These are phyloP conservation scores for Paguma larvata DNA, from an alignment of 2,797 vertebrate species.

Conservation along the genomic window DNA sequence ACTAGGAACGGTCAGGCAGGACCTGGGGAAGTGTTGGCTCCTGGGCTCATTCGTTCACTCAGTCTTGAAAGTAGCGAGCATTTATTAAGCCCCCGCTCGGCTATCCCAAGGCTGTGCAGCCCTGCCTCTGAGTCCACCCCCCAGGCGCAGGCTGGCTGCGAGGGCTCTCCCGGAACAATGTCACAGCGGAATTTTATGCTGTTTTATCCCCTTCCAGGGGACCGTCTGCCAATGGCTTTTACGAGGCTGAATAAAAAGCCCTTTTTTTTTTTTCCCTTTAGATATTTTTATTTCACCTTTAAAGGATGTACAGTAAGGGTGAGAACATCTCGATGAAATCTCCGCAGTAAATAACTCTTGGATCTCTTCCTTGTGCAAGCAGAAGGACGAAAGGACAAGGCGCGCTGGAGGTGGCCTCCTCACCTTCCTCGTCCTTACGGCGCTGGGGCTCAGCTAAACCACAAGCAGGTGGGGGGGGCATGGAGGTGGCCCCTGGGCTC, in stretches of 20 bases:
- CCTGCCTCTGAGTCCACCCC: neutral
- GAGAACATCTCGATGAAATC: conserved; percentile 67
- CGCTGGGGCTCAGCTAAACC: neutral
- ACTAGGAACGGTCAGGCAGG: neutral
- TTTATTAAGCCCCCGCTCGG: neutral
- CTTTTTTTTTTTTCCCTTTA: conserved; percentile 55
- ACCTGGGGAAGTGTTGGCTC: neutral
- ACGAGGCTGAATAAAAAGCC: conserved; percentile 70
- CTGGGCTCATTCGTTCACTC: neutral
- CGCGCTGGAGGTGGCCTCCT: neutral
- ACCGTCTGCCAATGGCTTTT: conserved; percentile 76
- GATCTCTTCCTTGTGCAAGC: conserved; percentile 5
- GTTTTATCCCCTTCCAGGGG: conserved; percentile 63
- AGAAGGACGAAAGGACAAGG: conserved; percentile 67
- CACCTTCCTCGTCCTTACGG: rapidly evolving
- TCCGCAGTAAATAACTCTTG: conserved; percentile 69
- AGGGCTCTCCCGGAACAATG: neutral
- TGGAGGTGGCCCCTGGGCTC: neutral
- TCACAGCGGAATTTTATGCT: conserved; percentile 68
- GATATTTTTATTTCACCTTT: conserved; percentile 82
- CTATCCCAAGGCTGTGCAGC: neutral
- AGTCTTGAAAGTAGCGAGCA: neutral
- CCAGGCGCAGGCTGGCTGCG: neutral
- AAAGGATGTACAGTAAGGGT: conserved; percentile 74
- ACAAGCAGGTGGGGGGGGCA: neutral